phyloP scores from a whole-genome alignment of 1,140 invertebrate species.

The Cotesia glomerata region DNA sequence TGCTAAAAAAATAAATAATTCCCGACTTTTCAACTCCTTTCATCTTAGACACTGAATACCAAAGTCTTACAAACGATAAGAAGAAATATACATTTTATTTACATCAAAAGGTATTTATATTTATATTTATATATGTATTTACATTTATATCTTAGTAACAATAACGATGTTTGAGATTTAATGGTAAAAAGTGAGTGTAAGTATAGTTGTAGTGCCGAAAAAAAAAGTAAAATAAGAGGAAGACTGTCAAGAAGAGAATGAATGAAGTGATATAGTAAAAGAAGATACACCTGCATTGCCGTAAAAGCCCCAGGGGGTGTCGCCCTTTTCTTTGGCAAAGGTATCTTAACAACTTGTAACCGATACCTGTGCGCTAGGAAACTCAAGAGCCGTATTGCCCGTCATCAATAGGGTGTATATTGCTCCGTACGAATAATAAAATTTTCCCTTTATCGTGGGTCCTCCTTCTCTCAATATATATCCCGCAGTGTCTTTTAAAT shows the following conservation, averaged over 20 bases:
- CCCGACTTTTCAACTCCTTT: no score
- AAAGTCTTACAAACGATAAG: no score
- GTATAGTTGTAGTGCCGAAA: background rate
- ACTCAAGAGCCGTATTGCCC: background rate
- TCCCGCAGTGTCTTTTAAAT: background rate
- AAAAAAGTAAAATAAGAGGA: background rate
- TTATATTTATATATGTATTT: no score
- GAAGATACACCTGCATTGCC: constrained; percentile 23
- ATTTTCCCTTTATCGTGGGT: background rate
- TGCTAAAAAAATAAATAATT: no score
- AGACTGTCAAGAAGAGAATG: constrained; percentile 8
- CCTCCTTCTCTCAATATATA: background rate
- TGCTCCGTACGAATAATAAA: background rate
- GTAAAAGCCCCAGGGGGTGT: constrained; percentile 8
- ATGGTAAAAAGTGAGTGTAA: no score
- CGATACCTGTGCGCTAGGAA: constrained; percentile 21
- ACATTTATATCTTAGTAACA: no score
- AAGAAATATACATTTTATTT: no score
- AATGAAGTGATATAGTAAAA: constrained; percentile 25
- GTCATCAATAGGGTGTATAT: constrained; percentile 16
- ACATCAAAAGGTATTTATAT: no score
- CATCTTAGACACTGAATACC: no score
- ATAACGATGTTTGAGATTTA: background rate
- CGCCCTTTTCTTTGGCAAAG: constrained; percentile 36
- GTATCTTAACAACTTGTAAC: constrained; percentile 46